Conservation (phyloP, 2,113 vertebrate species). For the Charadrius vociferus region DNA sequence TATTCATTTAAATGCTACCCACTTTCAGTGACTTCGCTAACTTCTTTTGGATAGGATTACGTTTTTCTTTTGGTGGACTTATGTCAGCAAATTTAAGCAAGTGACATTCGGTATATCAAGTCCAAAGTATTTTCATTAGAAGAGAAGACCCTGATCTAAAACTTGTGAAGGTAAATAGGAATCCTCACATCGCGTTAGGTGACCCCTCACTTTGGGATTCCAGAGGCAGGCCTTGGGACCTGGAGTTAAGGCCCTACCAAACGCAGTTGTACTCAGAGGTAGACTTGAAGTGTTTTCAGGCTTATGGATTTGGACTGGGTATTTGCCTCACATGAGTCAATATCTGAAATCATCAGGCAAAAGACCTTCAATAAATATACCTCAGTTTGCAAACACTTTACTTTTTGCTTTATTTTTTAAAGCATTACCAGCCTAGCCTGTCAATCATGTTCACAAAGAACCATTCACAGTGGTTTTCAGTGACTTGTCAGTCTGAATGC, state of each 20-base stretch:
- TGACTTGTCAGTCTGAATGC: background rate
- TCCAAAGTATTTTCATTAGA: background rate
- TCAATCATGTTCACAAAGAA: constrained; percentile 12
- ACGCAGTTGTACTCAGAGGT: background rate
- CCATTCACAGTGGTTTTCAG: background rate
- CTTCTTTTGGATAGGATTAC: background rate
- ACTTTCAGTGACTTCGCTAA: background rate
- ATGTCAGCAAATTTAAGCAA: background rate
- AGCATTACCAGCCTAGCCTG: background rate
- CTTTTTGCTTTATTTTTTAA: constrained; percentile 37
- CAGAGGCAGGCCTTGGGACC: background rate
- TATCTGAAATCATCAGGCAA: background rate
- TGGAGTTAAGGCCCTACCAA: background rate
- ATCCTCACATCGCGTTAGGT: fast-evolving
- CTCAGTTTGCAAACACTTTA: constrained; percentile 31
- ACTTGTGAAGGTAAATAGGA: background rate
- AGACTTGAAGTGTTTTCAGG: background rate
- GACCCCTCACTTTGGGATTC: background rate
- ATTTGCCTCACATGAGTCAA: background rate
- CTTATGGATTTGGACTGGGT: background rate
- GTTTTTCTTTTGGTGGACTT: background rate
- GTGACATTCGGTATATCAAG: background rate
- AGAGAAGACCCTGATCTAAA: background rate
- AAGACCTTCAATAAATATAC: constrained; percentile 16
- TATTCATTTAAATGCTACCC: background rate